Evolutionary conservation across 2,888 invertebrate genomes (phyloP), one percentile per base, ranked within the genome.

Genomic region (Eupithecia vulgata): DNA sequence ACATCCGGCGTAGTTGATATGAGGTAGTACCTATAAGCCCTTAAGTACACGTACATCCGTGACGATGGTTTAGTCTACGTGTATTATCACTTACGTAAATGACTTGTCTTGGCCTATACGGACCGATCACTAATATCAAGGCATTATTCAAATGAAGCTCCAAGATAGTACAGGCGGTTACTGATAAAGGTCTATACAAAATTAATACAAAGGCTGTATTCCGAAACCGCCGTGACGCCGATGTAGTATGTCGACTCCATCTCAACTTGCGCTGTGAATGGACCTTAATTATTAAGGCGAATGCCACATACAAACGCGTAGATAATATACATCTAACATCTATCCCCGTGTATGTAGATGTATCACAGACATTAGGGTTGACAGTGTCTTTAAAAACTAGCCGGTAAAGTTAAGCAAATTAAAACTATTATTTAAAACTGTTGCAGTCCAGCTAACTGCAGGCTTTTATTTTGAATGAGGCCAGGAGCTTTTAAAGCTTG

Each of bases 251-350:
- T 68, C 73, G 75, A 72, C 74, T 74, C 69, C 71, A 71, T 69
- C 72, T 70, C 72, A 65, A 74, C 70, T 71, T 59, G 59, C 64
- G 76, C 78, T 72, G 73, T 85, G 87, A 86, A 85, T 86, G 81
- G 83, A 74, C 72, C 76, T 79, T 85, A 84, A 85, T 86, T 84
- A 86, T 81, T 77, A 76, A 65, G 70, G 75, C 66, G 78, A 79
- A 76, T 71, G 71, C 74, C 72, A 73, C 79, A 74, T 69, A 75
- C 68, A 73, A 68, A 75, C 62, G 21, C 17, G 13, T 21, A 64
- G n/a, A n/a, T 37, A 64, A 40, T 25, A 25, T n/a, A 64, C 21
- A 67, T 61, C 1, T 40, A 40, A 64, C 64, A 21, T 61, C 21
- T 65, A 25, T 10, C 37, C 40, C 21, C 13, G 13, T 65, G 21